Evolutionary conservation across 2,888 invertebrate species (phyloP), one percentile per base, ranked within the genome.

Genomic region (Isoperla grammatica): DNA sequence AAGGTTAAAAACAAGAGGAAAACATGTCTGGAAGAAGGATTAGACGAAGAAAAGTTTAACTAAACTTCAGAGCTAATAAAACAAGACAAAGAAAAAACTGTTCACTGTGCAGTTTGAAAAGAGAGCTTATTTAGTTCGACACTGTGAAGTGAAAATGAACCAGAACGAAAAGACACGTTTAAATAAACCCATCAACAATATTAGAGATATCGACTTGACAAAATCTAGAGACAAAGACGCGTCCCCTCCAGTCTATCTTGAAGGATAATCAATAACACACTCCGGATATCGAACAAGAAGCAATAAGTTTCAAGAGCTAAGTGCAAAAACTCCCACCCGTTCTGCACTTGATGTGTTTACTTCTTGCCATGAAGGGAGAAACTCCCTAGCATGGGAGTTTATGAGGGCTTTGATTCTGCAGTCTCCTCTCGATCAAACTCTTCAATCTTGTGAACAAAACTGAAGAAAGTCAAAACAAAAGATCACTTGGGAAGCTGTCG

Each of bases 181-280:
- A 45, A 17, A 45, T 5, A 17, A 17, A n/a, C 3, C 45, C 45
- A 17, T 45, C 45, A 45, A 45, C 11, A 45, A 15, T 17, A 45
- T 45, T 40, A 15, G 15, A 40, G 11, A 12, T 40, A 40, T 40
- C 12, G 45, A 19, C 45, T 15, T 17, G 45, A 45, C 3, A 11
- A 15, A 17, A 11, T 17, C 11, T 19, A 40, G 17, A 45, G 19
- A 45, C 11, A 45, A 45, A 19, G 11, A 45, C 3, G 6, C 19
- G 6, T 17, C 19, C 17, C 2, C 15, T 5, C 6, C 17, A 45
- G 45, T 3, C 11, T 17, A 45, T 17, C 17, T 40, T 8, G 45
- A 45, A 6, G 13, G 45, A 45, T 45, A 45, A 45, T 45, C 45
- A 45, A 45, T 45, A 45, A 11, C 45, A 45, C 17, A 17, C 19